Percentiles rank a stretch among this genome's conserved stretches.
These are phyloP conservation scores for Protonemura montana DNA, from an alignment of 2,888 invertebrate species.

Conservation along the genomic window DNA sequence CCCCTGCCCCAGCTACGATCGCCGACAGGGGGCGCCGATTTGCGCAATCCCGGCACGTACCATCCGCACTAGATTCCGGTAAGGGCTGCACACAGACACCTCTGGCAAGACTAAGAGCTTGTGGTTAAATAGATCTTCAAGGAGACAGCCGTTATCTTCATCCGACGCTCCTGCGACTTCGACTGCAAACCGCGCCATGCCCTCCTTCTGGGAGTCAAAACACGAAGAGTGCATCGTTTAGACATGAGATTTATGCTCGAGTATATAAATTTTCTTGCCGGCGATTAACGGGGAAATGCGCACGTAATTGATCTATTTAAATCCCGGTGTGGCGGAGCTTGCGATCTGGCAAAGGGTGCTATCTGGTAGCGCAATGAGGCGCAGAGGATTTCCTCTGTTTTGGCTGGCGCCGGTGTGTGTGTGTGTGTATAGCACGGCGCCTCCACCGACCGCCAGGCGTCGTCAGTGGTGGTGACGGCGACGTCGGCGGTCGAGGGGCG, in stretches of 20 bases:
- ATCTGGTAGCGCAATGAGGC: neutral
- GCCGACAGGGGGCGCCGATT: neutral
- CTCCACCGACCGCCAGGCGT: neutral
- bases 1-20: neutral
- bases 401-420: neutral
- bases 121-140: conserved; percentile 12
- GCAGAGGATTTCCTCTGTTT: too few species aligned
- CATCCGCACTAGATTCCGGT: neutral
- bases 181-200: neutral
- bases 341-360: neutral
- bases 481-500: neutral
- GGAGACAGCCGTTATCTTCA: neutral
- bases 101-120: neutral
- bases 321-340: neutral
- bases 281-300: neutral
- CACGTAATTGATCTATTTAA: neutral
- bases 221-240: neutral
- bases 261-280: neutral
- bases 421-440: neutral
- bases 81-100: conserved; percentile 12
- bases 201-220: neutral
- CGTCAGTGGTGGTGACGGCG: neutral
- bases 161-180: neutral
- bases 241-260: neutral
- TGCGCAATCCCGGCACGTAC: neutral